Base-by-base conservation (phyloP, 2,113 vertebrate species). In the Tragelaphus scriptus region DNA sequence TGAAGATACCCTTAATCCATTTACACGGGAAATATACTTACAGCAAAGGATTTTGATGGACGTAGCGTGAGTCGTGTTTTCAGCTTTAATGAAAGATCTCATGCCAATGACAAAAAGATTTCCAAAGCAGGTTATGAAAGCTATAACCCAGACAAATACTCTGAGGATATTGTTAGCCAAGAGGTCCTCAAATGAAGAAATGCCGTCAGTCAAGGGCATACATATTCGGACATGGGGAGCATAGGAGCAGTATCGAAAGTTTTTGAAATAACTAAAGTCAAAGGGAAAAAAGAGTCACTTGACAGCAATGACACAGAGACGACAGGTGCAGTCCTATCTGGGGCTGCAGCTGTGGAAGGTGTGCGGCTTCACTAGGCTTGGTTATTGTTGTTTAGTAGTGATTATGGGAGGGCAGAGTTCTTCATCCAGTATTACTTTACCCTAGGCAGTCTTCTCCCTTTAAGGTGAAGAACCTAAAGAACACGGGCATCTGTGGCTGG, bases 31-130 rank as follows among this genome's bases (percentile, higher is more conserved):
- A 95, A 44, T 36, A 88, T 98, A 98, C 98, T 98, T 98, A 98
- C 99, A 99, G 97, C 99, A 99, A 56, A 99, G 98, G 95, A 99
- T 98, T 98, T 99, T 99, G 98, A 99, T 99, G 98, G 99, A 99
- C 95, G 97, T 98, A 9, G 99, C 99, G 23, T 99, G 99, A 49
- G 98, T 99, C 79, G 98, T 99, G 93, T 99, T 99, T 98, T 99
- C 99, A 2, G 99, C 99, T 94, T 98, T 98, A 96, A 99, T 99
- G 97, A 99, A 97, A 3, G 99, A 99, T 96, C 99, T 99, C 99
- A 99, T 99, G 95, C 99, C 99, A 90, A 99, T 99, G 85, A 99
- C 99, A 81, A 99, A 99, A 95, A 99, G 98, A 98, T 99, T 99
- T 86, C 99, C 99, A 47, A 99, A 99, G 98, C 99, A 99, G 49